Evolutionary conservation across 2,888 invertebrate genomes (phyloP).

Genomic region (Caenorhabditis doughertyi): DNA sequence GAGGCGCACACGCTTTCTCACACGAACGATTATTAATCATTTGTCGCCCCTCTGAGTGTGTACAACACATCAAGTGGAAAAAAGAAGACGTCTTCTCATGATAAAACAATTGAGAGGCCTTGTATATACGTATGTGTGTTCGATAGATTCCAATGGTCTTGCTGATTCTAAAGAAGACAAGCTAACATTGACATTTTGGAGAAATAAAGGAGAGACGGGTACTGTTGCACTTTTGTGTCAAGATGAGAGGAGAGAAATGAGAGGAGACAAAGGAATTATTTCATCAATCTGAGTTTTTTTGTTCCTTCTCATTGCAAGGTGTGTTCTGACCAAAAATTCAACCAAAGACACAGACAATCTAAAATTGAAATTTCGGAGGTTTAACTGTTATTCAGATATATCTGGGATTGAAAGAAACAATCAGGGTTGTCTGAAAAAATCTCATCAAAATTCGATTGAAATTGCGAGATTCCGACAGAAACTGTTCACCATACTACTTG

Average conservation of each 20-base stretch:
- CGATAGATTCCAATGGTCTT: constrained; percentile 21
- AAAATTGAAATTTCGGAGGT: too few species aligned
- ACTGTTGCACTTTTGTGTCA: constrained; percentile 11
- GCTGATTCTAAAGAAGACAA: constrained; percentile 30
- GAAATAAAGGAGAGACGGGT: too few species aligned
- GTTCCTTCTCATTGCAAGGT: background rate
- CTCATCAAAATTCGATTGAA: too few species aligned
- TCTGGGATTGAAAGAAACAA: too few species aligned
- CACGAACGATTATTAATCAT: constrained; percentile 52
- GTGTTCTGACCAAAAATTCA: too few species aligned
- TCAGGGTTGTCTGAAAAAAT: too few species aligned
- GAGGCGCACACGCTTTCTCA: constrained; percentile 3
- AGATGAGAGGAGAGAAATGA: background rate
- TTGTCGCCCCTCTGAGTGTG: constrained; percentile 16
- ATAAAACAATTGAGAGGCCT: constrained; percentile 27
- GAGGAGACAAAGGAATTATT: constrained; percentile 17
- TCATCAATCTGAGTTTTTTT: constrained; percentile 17
- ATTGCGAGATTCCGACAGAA: too few species aligned
- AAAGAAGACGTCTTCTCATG: background rate
- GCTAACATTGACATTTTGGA: constrained; percentile 25
- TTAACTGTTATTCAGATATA: too few species aligned
- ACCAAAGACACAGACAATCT: too few species aligned
- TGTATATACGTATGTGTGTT: too few species aligned
- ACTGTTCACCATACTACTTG: too few species aligned
- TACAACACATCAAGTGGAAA: background rate